Conservation (phyloP, 30 jellyfish, hydroid and myxozoan genomes). For the Haliclystus octoradiatus region DNA sequence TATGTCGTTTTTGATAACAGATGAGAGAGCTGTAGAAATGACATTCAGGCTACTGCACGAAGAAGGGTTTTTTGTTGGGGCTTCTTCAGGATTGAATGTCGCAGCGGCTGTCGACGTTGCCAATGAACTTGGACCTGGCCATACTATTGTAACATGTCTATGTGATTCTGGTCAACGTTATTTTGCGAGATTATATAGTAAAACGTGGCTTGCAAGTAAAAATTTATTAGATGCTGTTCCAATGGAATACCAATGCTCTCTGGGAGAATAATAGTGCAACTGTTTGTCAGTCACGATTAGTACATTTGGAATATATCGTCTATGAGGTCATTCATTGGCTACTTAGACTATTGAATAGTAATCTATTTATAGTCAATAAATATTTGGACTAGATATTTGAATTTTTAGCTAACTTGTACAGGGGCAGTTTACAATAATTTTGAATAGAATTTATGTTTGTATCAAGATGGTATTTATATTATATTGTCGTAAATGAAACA, state of each 20-base stretch:
- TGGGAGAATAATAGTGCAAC: constrained; percentile 32
- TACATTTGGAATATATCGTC: too few species aligned
- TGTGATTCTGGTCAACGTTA: constrained; percentile 92
- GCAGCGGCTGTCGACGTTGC: constrained; percentile 97
- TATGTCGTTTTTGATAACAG: constrained; percentile 77
- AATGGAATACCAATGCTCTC: constrained; percentile 41
- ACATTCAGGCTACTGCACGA: constrained; percentile 75
- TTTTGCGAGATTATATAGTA: constrained; percentile 59
- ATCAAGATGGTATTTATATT: too few species aligned
- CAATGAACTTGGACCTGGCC: constrained; percentile 88
- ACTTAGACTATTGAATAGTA: too few species aligned
- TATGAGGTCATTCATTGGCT: too few species aligned
- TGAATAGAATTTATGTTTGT: too few species aligned
- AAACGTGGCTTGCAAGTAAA: constrained; percentile 52
- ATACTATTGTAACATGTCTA: constrained; percentile 81
- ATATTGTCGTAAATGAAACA: too few species aligned
- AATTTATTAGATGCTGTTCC: constrained; percentile 61
- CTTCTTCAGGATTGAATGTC: constrained; percentile 85
- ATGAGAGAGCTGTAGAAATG: constrained; percentile 64
- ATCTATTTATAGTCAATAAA: too few species aligned
- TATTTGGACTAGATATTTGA: too few species aligned
- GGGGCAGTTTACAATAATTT: too few species aligned
- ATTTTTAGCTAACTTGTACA: too few species aligned
- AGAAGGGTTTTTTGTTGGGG: constrained; percentile 92
- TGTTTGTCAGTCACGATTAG: too few species aligned